phyloP scores from a whole-genome alignment of 1,140 invertebrate genomes.

The Aphis gossypii region DNA sequence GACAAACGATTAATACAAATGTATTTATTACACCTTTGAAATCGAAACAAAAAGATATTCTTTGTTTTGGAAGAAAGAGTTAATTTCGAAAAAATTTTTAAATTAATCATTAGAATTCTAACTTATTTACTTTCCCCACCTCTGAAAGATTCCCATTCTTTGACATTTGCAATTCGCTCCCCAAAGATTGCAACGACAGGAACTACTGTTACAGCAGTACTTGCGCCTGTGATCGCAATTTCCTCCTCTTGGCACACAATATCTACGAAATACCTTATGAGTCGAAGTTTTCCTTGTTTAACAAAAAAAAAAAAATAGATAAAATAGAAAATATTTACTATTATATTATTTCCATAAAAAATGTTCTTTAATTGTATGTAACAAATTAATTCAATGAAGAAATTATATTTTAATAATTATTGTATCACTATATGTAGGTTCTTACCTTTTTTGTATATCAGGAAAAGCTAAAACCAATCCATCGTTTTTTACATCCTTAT shows the following conservation, averaged over 20 bases:
- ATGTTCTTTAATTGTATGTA: neutral
- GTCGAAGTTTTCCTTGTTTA: neutral
- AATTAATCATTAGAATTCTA: neutral
- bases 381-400: neutral
- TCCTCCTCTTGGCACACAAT: slow-evolving; percentile 79
- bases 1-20: neutral
- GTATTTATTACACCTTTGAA: neutral
- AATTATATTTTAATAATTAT: neutral
- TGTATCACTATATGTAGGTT: neutral
- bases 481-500: neutral
- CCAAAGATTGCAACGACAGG: slow-evolving; percentile 90
- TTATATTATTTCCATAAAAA: neutral
- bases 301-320: neutral
- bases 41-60: neutral
- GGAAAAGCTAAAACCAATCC: neutral
- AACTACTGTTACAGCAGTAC: slow-evolving; percentile 85
- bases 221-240: slow-evolving; percentile 85
- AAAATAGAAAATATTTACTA: neutral
- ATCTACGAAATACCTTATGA: slow-evolving; percentile 74
- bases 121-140: slow-evolving; percentile 73
- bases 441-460: slow-evolving; percentile 25
- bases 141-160: slow-evolving; percentile 87
- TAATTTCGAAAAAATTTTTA: neutral
- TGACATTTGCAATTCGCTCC: slow-evolving; percentile 89
- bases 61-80: neutral